Base-by-base conservation (phyloP, 2,888 invertebrate species). In the Xestia ashworthii region DNA sequence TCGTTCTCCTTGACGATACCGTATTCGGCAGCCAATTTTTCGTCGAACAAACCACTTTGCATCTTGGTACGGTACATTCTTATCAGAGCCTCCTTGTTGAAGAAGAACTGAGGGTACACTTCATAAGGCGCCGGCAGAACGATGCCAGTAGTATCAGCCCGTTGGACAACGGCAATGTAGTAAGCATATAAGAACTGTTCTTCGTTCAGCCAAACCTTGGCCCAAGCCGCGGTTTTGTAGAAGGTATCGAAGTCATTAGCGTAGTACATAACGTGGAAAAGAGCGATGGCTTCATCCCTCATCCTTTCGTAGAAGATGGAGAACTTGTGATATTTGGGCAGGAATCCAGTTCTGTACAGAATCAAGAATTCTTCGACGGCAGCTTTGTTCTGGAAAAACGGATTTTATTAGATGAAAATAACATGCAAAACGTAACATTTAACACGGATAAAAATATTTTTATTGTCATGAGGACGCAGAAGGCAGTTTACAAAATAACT, bases 51-150 rank as follows among this genome's bases (percentile, higher is more conserved):
- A 75, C 94, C 94, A 69, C 89, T 87, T 87, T 95, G 95, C 94
- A 95, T 95, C 87, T 97, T 97, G 68, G 93, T 92, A 68, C 94
- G 89, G 90, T 95, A 94, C 32, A 96, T 92, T 74, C 94, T 95
- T 66, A 92, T 88, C 87, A 98, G 94, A 19, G 97, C 95, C 66
- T 97, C 97, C 22, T 95, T 92, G 91, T 97, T 97, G 83, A 97
- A 97, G 95, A 97, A 98, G 85, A 97, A 96, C 91, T 97, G 96
- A 0, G 98, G 98, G 87, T 97, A 95, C 50, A 98, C 94, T 95
- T 98, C 98, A 89, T 98, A 98, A n/a, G 97, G 95, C 4, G 98
- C 97, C 4, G 98, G 98, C 58, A 98, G 88, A 32, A 97, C 97
- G 50, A 98, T 92, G 74, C 97, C 96, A 70, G 94, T 93, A 74